Evolutionary conservation across 2,113 vertebrate species (phyloP), one percentile per base, ranked within the genome.

Genomic region (Lutjanus erythropterus): DNA sequence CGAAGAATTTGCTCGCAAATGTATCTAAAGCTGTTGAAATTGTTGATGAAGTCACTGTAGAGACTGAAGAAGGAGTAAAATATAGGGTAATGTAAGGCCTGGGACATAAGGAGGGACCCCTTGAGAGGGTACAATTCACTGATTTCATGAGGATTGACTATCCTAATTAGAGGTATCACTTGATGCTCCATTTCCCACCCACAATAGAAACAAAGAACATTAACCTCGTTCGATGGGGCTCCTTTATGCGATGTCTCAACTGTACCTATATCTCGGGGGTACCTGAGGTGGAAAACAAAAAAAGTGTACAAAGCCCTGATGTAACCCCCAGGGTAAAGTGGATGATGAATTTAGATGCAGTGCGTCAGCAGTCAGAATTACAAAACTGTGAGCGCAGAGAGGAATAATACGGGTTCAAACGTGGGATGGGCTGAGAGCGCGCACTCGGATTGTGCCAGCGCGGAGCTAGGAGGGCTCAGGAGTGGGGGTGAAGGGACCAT

Each of bases 281-380:
- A 78, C 35, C 49, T 64, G 52, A 84, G 60, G 73, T 61, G 25
- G 67, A 56, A 10, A 23, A 53, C 53, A 19, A 12, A 50, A 35
- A 75, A 68, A 62, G 31, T 61, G 25, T n/a, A 82, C 6, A 61
- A 85, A 75, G 46, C 60, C 50, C 75, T 76, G 81, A 78, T 86
- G 61, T 78, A 86, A 85, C 78, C 74, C 78, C 74, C 44, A 4
- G n/a, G 79, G 74, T 75, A 62, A 50, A 75, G 84, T 37, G 75
- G 83, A 59, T 71, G 89, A 71, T 87, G 85, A 71, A 87, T 90
- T 83, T 83, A 86, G 88, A 88, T 86, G 83, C 73, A 52, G 78
- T 89, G 92, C 83, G 90, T 92, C 91, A 93, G 86, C 88, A 85
- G 87, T 84, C 83, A 75, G 78, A 83, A 87, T 79, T 75, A 88